phyloP scores from a whole-genome alignment of 2,888 invertebrate species.

The Adelognathus sp. region DNA sequence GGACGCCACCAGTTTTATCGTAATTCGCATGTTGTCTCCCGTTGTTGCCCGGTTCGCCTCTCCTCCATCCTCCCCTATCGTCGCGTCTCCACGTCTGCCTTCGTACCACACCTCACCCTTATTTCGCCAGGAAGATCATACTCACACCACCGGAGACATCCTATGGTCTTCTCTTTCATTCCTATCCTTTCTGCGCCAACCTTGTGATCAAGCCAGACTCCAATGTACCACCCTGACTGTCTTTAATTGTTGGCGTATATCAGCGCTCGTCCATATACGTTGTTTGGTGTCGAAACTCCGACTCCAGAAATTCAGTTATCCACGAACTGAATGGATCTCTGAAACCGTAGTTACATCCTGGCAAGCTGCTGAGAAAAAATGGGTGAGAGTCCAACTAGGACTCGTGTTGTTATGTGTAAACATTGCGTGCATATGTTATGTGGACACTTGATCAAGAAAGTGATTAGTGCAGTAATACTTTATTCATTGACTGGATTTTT shows the following conservation, averaged over 20 bases:
- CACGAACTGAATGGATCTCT: neutral
- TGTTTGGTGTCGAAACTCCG: neutral
- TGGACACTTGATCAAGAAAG: too few relatives aligned
- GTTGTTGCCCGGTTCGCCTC: slow-evolving; percentile 33
- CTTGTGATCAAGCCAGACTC: slow-evolving; percentile 71
- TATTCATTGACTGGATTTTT: too few relatives aligned
- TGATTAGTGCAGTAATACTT: too few relatives aligned
- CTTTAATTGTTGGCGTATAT: slow-evolving; percentile 45
- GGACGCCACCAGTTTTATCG: slow-evolving; percentile 36
- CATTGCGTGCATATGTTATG: too few relatives aligned
- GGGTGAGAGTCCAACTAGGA: too few relatives aligned
- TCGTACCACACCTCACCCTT: slow-evolving; percentile 1
- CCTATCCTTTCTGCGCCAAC: slow-evolving; percentile 53
- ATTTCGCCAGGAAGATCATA: neutral
- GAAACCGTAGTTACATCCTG: neutral
- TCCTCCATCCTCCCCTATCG: slow-evolving; percentile 19
- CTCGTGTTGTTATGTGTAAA: too few relatives aligned
- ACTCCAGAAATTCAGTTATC: neutral
- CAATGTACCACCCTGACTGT: slow-evolving; percentile 68
- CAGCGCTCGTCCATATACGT: neutral
- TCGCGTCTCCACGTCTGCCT: neutral
- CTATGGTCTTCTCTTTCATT: neutral
- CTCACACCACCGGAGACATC: neutral
- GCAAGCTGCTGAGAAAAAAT: neutral
- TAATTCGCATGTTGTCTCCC: neutral